Evolutionary conservation across 2,888 invertebrate genomes (phyloP).

Genomic region (Yponomeuta cagnagella): DNA sequence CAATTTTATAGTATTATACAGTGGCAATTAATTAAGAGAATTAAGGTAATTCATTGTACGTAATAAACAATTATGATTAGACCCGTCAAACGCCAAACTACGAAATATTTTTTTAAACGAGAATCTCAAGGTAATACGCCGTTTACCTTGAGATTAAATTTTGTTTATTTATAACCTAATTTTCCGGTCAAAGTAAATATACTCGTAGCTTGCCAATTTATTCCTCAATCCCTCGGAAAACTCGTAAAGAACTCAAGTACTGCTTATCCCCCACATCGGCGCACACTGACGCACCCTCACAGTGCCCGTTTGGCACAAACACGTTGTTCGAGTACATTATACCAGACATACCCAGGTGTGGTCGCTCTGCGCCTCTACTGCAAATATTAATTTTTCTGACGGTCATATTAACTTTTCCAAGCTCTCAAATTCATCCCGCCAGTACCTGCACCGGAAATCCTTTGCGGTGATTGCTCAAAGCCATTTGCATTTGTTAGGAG

Average conservation of each 20-base stretch:
- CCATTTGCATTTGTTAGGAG: constrained; percentile 30
- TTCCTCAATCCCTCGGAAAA: constrained; percentile 29
- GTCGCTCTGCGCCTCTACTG: constrained; percentile 20
- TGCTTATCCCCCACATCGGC: constrained; percentile 24
- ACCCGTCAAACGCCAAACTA: too few species aligned
- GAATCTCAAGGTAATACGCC: background rate
- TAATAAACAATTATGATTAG: too few species aligned
- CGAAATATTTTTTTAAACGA: too few species aligned
- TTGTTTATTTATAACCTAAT: constrained; percentile 9
- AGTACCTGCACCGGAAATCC: constrained; percentile 5
- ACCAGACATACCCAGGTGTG: constrained; percentile 38
- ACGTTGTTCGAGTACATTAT: background rate
- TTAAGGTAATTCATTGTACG: too few species aligned
- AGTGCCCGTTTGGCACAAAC: background rate
- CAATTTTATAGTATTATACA: too few species aligned
- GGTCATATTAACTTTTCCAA: constrained; percentile 53
- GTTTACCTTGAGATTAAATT: background rate
- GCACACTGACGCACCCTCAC: constrained; percentile 6
- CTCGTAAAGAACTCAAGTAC: constrained; percentile 41
- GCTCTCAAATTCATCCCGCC: constrained; percentile 20
- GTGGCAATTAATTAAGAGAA: too few species aligned
- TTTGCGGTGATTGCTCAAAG: constrained; percentile 57
- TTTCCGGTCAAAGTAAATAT: constrained; percentile 12
- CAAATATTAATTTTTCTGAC: constrained; percentile 59
- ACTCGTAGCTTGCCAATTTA: constrained; percentile 9